Base-by-base conservation (phyloP, 2,888 invertebrate genomes). In the Neria commutata region DNA sequence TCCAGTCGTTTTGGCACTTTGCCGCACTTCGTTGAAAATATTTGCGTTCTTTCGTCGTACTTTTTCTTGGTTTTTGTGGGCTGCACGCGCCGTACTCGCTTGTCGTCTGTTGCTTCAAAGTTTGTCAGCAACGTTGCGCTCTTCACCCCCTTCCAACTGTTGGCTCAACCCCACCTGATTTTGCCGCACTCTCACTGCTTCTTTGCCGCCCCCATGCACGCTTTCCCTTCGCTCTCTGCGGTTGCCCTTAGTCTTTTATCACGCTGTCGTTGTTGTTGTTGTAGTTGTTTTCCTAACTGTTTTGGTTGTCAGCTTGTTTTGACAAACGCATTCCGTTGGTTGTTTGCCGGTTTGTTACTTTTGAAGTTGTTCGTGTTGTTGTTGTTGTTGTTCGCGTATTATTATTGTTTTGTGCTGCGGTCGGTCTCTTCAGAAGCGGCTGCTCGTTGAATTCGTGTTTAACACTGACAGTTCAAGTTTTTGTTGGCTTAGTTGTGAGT, bases 281-380 rank as follows among this genome's bases (percentile, higher is more conserved):
- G 6, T 33, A 26, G 46, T 24, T 47, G 52, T 16, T 23, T 26
- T 53, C 10, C 19, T 11, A 14, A n/a, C 47, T 54, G 34, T 46
- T 54, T 47, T 54, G 54, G 47, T 57, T 47, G 48, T 53, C 42
- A 42, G 4, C 42, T 34, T 58, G 58, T 58, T 58, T 58, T 58
- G 53, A 54, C 53, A 54, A 54, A 54, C 53, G 58, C 58, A 58
- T 58, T 58, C 49, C 53, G 40, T 16, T 54, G 26, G 19, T 48
- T 54, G 52, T 57, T 29, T 17, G 53, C 58, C 58, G 53, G 58
- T 48, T 54, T 24, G 8, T 34, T 54, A 25, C 6, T 17, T 10
- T 34, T 42, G 42, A 49, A 54, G 40, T 40, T 48, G 25, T 49
- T 46, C 5, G n/a, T 42, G 19, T 19, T 49, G 29, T 19, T 33